Conservation (phyloP, 2,797 vertebrate genomes). For the Amphiprion clarkii region DNA sequence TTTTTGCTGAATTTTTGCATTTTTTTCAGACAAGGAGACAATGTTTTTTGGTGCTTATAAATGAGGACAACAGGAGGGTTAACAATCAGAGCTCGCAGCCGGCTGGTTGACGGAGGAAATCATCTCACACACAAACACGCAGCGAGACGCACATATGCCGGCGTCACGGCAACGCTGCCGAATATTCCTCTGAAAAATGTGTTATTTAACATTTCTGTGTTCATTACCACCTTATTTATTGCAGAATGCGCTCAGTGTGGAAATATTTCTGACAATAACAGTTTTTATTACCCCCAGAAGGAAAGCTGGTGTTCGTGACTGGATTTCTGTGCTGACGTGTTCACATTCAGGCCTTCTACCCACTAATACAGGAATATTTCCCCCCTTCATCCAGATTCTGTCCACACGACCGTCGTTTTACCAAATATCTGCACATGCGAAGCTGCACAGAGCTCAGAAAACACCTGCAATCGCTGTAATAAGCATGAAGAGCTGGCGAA, state of each 20-base stretch:
- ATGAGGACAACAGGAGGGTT: background rate
- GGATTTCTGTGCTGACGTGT: conserved; percentile 3
- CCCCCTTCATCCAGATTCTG: too few species aligned
- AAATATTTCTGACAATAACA: conserved; percentile 37
- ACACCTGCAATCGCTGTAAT: too few species aligned
- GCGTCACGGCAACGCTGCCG: conserved; percentile 10
- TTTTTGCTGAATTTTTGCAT: too few species aligned
- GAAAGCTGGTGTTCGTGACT: conserved; percentile 10
- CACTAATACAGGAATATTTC: too few species aligned
- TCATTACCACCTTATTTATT: conserved; percentile 52
- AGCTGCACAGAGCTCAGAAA: too few species aligned
- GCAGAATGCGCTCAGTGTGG: conserved; percentile 39
- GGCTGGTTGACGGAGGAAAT: conserved; percentile 11
- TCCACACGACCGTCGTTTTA: too few species aligned
- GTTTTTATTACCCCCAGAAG: conserved; percentile 27
- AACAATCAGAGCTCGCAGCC: conserved; percentile 46
- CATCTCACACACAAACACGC: background rate
- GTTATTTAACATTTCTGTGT: conserved; percentile 19
- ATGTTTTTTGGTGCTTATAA: too few species aligned
- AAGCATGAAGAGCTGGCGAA: too few species aligned
- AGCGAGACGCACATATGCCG: background rate
- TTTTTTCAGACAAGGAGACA: too few species aligned
- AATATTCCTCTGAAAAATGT: conserved; percentile 11
- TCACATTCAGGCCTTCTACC: too few species aligned
- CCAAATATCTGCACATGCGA: too few species aligned